phyloP scores from a whole-genome alignment of 2,113 vertebrate species.

The Cercopithecus mona region DNA sequence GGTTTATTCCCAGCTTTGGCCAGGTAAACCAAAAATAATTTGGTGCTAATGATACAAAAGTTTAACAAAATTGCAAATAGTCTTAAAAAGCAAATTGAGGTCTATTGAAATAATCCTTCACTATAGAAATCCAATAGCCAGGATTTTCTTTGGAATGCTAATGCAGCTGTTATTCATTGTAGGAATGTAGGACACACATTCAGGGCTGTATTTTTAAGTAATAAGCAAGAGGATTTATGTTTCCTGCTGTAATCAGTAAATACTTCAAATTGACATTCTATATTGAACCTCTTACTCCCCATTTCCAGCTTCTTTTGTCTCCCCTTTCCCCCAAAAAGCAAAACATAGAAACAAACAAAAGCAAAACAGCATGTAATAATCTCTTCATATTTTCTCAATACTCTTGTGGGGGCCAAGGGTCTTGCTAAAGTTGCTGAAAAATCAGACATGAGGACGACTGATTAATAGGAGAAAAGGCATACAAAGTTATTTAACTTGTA shows the following conservation, averaged over 20 bases:
- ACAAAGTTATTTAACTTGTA: too few species aligned
- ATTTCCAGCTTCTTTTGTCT: background rate
- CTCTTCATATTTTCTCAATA: background rate
- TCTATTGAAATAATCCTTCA: conserved; percentile 1
- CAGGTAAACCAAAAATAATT: conserved; percentile 27
- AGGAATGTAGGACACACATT: background rate
- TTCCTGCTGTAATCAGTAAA: background rate
- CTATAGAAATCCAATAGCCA: background rate
- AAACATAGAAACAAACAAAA: background rate
- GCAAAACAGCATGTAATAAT: background rate
- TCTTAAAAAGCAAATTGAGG: conserved; percentile 2
- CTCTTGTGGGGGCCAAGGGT: too few species aligned
- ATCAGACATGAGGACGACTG: too few species aligned
- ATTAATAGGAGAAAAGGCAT: too few species aligned
- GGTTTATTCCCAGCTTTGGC: background rate
- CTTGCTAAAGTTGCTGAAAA: too few species aligned
- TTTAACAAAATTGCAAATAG: background rate
- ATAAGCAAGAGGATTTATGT: background rate
- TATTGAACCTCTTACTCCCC: background rate
- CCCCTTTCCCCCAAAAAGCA: background rate
- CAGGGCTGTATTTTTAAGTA: conserved; percentile 16
- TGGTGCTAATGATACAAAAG: background rate
- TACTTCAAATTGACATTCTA: background rate
- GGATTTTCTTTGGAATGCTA: conserved; percentile 9
- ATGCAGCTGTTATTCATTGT: background rate